Conservation (phyloP, 2,113 vertebrate genomes). For the Elachura formosa region DNA sequence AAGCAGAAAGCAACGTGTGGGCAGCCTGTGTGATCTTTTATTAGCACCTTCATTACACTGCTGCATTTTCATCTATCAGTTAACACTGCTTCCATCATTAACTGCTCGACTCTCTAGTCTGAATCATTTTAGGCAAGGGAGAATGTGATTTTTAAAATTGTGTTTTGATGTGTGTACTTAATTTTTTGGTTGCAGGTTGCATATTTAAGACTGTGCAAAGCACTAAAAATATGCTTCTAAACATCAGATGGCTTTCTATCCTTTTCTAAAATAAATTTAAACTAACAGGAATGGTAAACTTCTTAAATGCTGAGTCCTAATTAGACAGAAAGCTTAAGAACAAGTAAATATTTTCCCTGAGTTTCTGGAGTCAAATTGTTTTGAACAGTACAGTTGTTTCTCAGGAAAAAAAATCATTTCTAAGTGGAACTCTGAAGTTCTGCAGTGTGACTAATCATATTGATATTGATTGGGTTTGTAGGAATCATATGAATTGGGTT, state of each 20-base stretch:
- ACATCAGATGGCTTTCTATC: not conserved
- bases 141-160: constrained; percentile 5
- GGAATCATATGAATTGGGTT: not conserved
- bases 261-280: not conserved
- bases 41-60: constrained; percentile 63
- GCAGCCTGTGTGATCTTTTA: constrained; percentile 70
- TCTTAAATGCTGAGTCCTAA: not conserved
- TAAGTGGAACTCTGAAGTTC: constrained; percentile 19
- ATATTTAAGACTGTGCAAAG: constrained; percentile 9
- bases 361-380: not conserved
- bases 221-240: not conserved
- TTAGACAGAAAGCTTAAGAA: not conserved
- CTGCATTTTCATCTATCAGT: not conserved
- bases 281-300: not conserved
- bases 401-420: not conserved
- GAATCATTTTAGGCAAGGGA: not conserved
- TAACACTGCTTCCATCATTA: constrained; percentile 29
- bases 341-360: not conserved
- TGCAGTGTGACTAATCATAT: constrained; percentile 53
- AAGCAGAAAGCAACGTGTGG: constrained; percentile 68
- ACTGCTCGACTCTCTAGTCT: not conserved
- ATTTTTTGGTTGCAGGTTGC: constrained; percentile 17
- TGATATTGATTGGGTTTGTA: constrained; percentile 4
- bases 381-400: not conserved
- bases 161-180: constrained; percentile 25